phyloP scores from a whole-genome alignment of 1,140 invertebrate genomes.

The Diorhabda carinulata region DNA sequence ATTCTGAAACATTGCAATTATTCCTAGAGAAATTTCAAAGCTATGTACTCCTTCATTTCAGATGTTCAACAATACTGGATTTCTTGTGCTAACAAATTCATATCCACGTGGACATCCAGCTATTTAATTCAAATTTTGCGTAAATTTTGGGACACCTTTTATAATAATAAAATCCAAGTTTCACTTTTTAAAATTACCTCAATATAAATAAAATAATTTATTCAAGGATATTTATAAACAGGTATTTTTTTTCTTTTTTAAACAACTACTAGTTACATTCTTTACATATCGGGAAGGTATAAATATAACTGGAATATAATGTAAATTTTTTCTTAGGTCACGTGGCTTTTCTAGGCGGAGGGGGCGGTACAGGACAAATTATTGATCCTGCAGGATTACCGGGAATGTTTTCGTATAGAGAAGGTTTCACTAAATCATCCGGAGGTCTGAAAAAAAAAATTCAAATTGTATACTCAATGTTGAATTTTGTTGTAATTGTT shows the following conservation, averaged over 20 bases:
- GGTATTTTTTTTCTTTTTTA: too few relatives aligned
- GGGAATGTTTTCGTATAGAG: slow-evolving; percentile 47
- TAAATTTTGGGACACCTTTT: too few relatives aligned
- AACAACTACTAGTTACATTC: neutral
- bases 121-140: too few relatives aligned
- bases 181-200: too few relatives aligned
- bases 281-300: slow-evolving; percentile 33
- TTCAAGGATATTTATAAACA: neutral
- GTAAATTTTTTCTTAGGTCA: slow-evolving; percentile 27
- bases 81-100: too few relatives aligned
- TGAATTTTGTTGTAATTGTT: neutral
- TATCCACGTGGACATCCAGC: too few relatives aligned
- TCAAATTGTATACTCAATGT: neutral
- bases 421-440: slow-evolving; percentile 43
- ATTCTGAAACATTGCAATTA: too few relatives aligned
- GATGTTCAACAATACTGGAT: too few relatives aligned
- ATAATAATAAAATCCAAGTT: too few relatives aligned
- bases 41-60: too few relatives aligned
- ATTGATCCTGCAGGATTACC: slow-evolving; percentile 27
- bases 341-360: slow-evolving; percentile 35
- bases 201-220: too few relatives aligned
- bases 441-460: slow-evolving; percentile 41
- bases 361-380: slow-evolving; percentile 33
- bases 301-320: slow-evolving; percentile 31
- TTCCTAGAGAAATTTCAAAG: too few relatives aligned